These are phyloP conservation scores for Tineola bisselliella DNA, from an alignment of 2,888 invertebrate genomes.

Conservation along the genomic window DNA sequence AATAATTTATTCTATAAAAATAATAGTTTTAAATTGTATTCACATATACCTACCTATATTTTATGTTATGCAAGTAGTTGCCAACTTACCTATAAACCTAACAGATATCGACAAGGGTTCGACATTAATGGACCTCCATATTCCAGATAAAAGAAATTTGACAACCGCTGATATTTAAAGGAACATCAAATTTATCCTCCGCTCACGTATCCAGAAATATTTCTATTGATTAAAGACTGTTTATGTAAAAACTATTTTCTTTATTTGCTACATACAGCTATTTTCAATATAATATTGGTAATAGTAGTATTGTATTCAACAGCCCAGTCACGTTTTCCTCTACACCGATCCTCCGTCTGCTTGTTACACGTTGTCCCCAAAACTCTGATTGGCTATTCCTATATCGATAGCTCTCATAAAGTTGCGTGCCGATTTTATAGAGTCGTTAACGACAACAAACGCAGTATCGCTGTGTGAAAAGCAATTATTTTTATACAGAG, in stretches of 20 bases:
- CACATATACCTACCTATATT: no score
- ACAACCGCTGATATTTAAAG: constrained; percentile 45
- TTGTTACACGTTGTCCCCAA: constrained; percentile 21
- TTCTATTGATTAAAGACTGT: not conserved
- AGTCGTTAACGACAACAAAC: constrained; percentile 25
- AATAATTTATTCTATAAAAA: no score
- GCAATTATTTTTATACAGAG: constrained; percentile 33
- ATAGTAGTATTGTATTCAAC: not conserved
- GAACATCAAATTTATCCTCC: constrained; percentile 24
- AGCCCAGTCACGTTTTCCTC: constrained; percentile 41
- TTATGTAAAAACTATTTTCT: not conserved
- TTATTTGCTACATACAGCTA: not conserved
- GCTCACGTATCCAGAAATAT: constrained; percentile 35
- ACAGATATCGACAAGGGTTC: constrained; percentile 31
- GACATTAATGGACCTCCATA: constrained; percentile 19
- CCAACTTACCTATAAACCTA: not conserved
- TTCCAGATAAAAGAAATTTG: constrained; percentile 38
- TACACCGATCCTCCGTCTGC: constrained; percentile 37
- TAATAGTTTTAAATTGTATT: no score
- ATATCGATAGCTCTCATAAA: constrained; percentile 37
- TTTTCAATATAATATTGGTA: not conserved
- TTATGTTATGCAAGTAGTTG: not conserved
- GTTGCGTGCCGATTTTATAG: constrained; percentile 35
- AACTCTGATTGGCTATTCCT: constrained; percentile 29
- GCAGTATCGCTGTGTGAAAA: constrained; percentile 28